A percentile compares a stretch with the other conserved stretches of the same genome.
These are phyloP conservation scores for Hyperoplus lanceolatus DNA, from an alignment of 2,797 vertebrate species.

Conservation along the genomic window DNA sequence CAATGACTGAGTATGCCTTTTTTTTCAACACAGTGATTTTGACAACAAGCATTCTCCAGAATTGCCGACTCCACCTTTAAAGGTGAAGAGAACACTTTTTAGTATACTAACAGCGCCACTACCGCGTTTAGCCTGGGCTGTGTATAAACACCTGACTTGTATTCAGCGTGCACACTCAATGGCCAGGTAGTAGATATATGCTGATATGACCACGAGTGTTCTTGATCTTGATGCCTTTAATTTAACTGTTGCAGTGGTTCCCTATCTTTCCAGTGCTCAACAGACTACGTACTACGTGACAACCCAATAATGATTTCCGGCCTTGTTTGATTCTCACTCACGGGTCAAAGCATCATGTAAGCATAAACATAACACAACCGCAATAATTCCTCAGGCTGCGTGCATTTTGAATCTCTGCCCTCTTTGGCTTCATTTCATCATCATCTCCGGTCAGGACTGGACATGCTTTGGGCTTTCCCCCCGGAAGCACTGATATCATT, in stretches of 20 bases:
- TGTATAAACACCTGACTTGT: no score
- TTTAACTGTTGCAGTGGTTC: constrained; percentile 12
- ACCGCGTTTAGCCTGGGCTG: no score
- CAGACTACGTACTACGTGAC: neutral
- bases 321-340: constrained; percentile 26
- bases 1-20: no score
- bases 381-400: constrained; percentile 24
- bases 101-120: no score
- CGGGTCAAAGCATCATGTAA: constrained; percentile 36
- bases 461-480: constrained; percentile 45
- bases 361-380: constrained; percentile 25
- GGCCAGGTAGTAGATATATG: no score
- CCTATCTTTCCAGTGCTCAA: constrained; percentile 4
- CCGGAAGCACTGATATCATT: constrained; percentile 57
- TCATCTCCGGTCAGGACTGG: constrained; percentile 57
- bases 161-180: no score
- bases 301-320: neutral
- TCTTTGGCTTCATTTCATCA: constrained; percentile 46
- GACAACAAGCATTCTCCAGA: no score
- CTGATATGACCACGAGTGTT: no score
- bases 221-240: neutral
- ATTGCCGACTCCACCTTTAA: no score
- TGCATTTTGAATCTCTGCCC: constrained; percentile 18
- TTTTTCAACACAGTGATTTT: no score
- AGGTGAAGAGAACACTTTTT: no score